Evolutionary conservation across 2,888 invertebrate species (phyloP), one percentile per base, ranked within the genome.

Genomic region (Himalopsyche anomala): DNA sequence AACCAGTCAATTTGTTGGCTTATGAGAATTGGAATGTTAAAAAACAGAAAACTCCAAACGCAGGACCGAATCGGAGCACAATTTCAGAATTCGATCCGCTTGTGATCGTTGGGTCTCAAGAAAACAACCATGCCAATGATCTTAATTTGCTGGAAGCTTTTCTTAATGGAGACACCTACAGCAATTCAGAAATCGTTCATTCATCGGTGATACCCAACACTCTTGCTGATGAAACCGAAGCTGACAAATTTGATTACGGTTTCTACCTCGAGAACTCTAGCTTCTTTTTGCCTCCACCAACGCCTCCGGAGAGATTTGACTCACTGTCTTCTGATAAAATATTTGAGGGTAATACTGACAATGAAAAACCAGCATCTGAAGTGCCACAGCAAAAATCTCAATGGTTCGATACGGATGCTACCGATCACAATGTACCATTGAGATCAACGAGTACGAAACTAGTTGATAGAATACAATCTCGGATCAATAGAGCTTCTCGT

Each of bases 21-120:
- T 92, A 92, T 90, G 92, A 92, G 89, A 92, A 92, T 87, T 92
- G 92, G 92, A 91, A 90, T 17, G 87, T 92, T 86, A 91, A 92
- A 81, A 89, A 85, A 88, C 90, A 69, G 80, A 81, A 88, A 89
- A 28, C 89, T 88, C 84, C 45, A 56, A 89, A 87, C 82, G 81
- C 87, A 89, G 89, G 88, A 84, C 90, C 89, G 89, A 93, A 94
- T 84, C 92, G 94, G 89, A 95, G 95, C 90, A 93, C 96, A n/a
- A 94, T 96, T 82, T 93, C 94, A 90, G 96, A 96, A 91, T 96
- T 96, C 91, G 96, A 96, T 91, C 96, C 96, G 2, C 91, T 95
- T 40, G 89, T 88, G 81, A 90, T 88, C 36, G 89, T 88, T 87
- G 91, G 89, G 86, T 89, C 89, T 86, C 85, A 91, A 83, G 89